phyloP scores from a whole-genome alignment of 2,888 invertebrate species.

The Philereme transversata region DNA sequence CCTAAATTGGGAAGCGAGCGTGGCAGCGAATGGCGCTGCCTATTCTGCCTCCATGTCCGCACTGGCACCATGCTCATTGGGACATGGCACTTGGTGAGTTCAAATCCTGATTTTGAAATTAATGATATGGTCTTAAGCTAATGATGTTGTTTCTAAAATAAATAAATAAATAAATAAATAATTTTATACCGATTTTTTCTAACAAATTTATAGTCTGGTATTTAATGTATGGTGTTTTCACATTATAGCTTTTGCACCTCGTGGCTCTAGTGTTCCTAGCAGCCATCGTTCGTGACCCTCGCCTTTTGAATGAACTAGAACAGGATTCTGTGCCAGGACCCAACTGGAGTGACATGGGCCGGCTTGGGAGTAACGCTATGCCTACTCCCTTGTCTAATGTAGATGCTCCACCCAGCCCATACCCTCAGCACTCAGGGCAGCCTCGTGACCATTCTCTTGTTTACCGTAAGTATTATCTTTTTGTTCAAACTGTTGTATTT shows the following conservation, averaged over 20 bases:
- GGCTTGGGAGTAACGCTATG: constrained; percentile 65
- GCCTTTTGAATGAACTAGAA: constrained; percentile 85
- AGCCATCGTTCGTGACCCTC: constrained; percentile 89
- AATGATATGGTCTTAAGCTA: too few relatives aligned
- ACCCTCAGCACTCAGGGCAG: constrained; percentile 70
- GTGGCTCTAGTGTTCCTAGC: constrained; percentile 89
- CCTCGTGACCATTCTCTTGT: constrained; percentile 86
- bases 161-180: too few relatives aligned
- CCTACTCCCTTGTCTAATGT: constrained; percentile 90
- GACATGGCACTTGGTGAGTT: constrained; percentile 92
- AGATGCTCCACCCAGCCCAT: constrained; percentile 84
- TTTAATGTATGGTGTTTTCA: too few relatives aligned
- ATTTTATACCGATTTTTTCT: too few relatives aligned
- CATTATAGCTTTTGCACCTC: constrained; percentile 87
- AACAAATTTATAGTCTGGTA: too few relatives aligned
- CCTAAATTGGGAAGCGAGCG: constrained; percentile 86
- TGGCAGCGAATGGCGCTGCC: constrained; percentile 91
- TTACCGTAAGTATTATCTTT: constrained; percentile 84
- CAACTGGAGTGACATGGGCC: constrained; percentile 68
- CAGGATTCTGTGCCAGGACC: constrained; percentile 74
- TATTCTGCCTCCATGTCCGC: constrained; percentile 92
- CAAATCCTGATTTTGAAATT: too few relatives aligned
- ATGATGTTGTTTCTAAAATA: too few relatives aligned
- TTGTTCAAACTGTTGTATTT: too few relatives aligned
- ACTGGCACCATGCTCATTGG: constrained; percentile 92